Evolutionary conservation across 2,888 invertebrate genomes (phyloP), one percentile per base, ranked within the genome.

Genomic region (Pristionchus arcanus): DNA sequence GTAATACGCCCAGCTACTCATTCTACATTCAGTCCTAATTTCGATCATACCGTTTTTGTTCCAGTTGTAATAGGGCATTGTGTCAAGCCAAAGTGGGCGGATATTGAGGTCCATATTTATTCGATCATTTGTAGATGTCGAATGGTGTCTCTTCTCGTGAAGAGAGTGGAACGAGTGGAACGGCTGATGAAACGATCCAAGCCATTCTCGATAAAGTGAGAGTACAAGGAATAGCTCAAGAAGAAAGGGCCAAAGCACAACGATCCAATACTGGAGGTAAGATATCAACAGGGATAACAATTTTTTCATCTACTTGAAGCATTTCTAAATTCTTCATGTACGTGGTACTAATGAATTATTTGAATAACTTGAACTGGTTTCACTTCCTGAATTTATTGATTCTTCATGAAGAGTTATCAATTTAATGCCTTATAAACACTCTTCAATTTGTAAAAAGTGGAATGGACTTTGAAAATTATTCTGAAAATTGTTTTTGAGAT

Each of bases 171-270:
- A 53, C 16, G 21, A 59, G 59, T 59, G 59, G 59, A 11, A 31
- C 13, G 3, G n/a, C 66, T 5, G 66, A 86, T 63, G 42, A 63
- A 15, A 37, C 21, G 15, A 66, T 86, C n/a, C 19, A 25, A 42
- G 37, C 37, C 28, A 63, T 86, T 63, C 63, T 86, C 16, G 37
- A 28, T 66, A 86, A 66, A 25, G 86, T 86, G n/a, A 86, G 34
- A 63, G 66, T 19, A 42, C 28, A 28, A n/a, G 21, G 25, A 77
- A 71, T 31, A 28, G 74, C 71, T 28, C 88, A 89, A 37, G 89
- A 89, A 42, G 31, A 81, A 28, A 19, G 31, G 25, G 89, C 81
- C 34, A 89, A 89, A 31, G 81, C 77, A 25, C 34, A 89, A 31
- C 53, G n/a, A 37, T 49, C 88, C 42, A 77, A n/a, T 15, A 31